Evolutionary conservation across 2,888 invertebrate species (phyloP).

Genomic region (Lycocerus yunnanus): DNA sequence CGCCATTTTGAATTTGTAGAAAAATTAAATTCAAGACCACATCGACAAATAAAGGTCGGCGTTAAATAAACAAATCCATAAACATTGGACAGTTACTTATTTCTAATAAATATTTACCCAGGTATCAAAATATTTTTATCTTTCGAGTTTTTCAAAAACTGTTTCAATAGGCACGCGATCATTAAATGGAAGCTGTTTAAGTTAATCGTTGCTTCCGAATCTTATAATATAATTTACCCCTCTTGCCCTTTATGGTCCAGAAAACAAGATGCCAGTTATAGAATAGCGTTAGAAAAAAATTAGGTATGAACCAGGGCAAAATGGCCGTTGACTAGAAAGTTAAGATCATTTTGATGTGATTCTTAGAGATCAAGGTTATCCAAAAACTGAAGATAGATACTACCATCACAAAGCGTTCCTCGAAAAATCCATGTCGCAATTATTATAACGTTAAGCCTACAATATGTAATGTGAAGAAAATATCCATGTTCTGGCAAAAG

Average conservation of each 20-base stretch:
- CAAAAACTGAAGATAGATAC: no score
- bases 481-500: no score
- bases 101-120: no score
- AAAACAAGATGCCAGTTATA: neutral
- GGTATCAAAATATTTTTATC: neutral
- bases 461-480: no score
- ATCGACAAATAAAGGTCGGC: no score
- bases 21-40: no score
- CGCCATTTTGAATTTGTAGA: no score
- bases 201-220: neutral
- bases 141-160: neutral
- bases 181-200: neutral
- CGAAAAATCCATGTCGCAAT: no score
- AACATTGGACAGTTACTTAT: no score
- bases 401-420: no score
- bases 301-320: neutral
- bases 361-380: neutral
- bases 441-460: no score
- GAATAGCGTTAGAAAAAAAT: neutral
- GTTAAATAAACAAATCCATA: no score
- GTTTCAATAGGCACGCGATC: neutral
- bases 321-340: neutral
- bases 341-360: neutral
- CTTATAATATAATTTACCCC: neutral
- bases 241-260: neutral